These are phyloP conservation scores for Ophioninae sp. DNA, from an alignment of 2,888 invertebrate genomes.

Conservation along the genomic window DNA sequence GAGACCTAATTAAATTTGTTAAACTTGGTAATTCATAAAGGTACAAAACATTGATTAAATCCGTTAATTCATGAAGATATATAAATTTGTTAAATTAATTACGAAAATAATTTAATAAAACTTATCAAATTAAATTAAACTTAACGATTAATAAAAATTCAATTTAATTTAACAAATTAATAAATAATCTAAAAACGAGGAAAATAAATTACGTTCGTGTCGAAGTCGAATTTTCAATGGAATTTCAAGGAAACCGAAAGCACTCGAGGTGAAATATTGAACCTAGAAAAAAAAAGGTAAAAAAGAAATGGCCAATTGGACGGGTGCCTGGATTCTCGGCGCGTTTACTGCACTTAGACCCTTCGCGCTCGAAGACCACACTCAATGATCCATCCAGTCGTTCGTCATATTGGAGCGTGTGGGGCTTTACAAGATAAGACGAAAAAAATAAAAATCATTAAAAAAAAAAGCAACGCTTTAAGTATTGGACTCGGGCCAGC, in stretches of 20 bases:
- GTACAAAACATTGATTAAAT: no score
- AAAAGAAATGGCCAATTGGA: neutral
- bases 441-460: slow-evolving; percentile 66
- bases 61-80: no score
- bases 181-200: neutral
- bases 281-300: neutral
- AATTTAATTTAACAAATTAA: neutral
- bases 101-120: no score
- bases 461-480: slow-evolving; percentile 75
- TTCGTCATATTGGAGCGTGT: slow-evolving; percentile 61
- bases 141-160: no score
- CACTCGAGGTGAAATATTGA: neutral
- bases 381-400: slow-evolving; percentile 67
- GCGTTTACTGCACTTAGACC: slow-evolving; percentile 57
- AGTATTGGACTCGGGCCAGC: slow-evolving; percentile 80
- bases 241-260: neutral
- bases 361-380: slow-evolving; percentile 62
- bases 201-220: neutral
- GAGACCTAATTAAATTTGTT: no score
- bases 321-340: slow-evolving; percentile 8
- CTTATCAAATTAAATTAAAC: no score
- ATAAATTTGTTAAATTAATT: no score
- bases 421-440: slow-evolving; percentile 27
- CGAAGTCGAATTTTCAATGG: neutral
- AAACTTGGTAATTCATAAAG: no score